A percentile compares a stretch with the other conserved stretches of the same genome.
Evolutionary conservation across 1,140 invertebrate genomes (phyloP).

Genomic region (Bathynomus jamesi): DNA sequence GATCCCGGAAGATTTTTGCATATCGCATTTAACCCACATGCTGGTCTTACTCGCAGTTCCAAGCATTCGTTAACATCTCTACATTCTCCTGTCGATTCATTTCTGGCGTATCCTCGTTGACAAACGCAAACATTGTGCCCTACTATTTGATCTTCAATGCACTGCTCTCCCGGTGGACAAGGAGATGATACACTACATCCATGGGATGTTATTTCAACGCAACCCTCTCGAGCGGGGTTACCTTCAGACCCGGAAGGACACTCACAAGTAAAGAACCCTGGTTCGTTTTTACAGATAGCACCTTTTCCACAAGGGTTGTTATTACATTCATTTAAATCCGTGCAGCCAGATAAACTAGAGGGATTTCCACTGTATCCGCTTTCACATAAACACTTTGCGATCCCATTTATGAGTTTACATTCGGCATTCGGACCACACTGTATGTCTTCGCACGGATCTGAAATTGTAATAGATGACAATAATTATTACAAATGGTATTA

Average conservation of each 20-base stretch:
- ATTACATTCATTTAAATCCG: slow-evolving; percentile 76
- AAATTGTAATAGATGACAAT: too few relatives aligned
- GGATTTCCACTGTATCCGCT: slow-evolving; percentile 58
- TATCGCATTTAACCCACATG: slow-evolving; percentile 75
- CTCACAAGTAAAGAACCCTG: slow-evolving; percentile 75
- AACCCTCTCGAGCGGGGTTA: slow-evolving; percentile 63
- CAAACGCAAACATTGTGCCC: slow-evolving; percentile 77
- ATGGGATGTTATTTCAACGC: slow-evolving; percentile 54
- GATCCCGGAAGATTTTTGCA: slow-evolving; percentile 90
- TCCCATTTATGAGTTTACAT: slow-evolving; percentile 74
- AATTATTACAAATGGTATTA: not conserved
- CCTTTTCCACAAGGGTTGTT: slow-evolving; percentile 66
- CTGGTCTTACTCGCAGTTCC: slow-evolving; percentile 57
- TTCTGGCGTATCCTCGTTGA: slow-evolving; percentile 68
- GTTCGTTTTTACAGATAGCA: slow-evolving; percentile 78
- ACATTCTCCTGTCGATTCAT: slow-evolving; percentile 59
- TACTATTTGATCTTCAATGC: slow-evolving; percentile 62
- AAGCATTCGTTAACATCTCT: slow-evolving; percentile 82
- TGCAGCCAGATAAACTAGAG: slow-evolving; percentile 65
- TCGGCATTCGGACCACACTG: slow-evolving; percentile 78
- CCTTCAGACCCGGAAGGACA: slow-evolving; percentile 59
- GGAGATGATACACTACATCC: slow-evolving; percentile 63
- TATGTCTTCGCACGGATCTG: slow-evolving; percentile 80
- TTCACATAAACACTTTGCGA: slow-evolving; percentile 72
- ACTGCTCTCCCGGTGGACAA: slow-evolving; percentile 72